phyloP scores from a whole-genome alignment of 2,888 invertebrate species.

The Arrhopalites spinosus region DNA sequence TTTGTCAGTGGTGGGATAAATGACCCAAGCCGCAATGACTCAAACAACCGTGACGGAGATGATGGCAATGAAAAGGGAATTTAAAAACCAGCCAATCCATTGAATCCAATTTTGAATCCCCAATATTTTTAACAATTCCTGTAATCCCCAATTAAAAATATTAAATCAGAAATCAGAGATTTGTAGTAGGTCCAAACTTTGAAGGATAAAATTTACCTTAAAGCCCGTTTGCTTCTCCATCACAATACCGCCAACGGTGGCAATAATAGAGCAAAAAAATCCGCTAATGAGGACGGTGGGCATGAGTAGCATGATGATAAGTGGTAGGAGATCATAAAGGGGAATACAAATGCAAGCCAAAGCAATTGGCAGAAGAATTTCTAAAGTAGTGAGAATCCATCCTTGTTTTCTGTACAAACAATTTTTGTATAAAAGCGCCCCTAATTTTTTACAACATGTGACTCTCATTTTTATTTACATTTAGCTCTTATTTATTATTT shows the following conservation, averaged over 20 bases:
- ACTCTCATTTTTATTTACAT: no score
- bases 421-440: background rate
- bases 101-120: slow-evolving; percentile 64
- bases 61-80: slow-evolving; percentile 59
- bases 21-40: background rate
- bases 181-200: no score
- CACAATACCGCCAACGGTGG: slow-evolving; percentile 64
- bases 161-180: no score
- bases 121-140: slow-evolving; percentile 67
- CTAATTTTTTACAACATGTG: background rate
- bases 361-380: background rate
- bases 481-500: no score
- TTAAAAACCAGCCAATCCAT: slow-evolving; percentile 64
- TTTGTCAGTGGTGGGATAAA: background rate
- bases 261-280: slow-evolving; percentile 64
- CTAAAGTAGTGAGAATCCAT: background rate
- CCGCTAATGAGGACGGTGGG: slow-evolving; percentile 61
- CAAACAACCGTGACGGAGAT: slow-evolving; percentile 59
- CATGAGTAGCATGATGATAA: slow-evolving; percentile 56
- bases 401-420: background rate
- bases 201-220: no score
- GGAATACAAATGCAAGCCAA: background rate
- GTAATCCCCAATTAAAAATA: no score
- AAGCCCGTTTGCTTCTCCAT: slow-evolving; percentile 68
- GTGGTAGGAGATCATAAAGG: no score